A percentile compares a stretch with the other conserved stretches of the same genome.
Conservation (phyloP, 2,888 invertebrate genomes). For the Parapristionchus giblindavisi region DNA sequence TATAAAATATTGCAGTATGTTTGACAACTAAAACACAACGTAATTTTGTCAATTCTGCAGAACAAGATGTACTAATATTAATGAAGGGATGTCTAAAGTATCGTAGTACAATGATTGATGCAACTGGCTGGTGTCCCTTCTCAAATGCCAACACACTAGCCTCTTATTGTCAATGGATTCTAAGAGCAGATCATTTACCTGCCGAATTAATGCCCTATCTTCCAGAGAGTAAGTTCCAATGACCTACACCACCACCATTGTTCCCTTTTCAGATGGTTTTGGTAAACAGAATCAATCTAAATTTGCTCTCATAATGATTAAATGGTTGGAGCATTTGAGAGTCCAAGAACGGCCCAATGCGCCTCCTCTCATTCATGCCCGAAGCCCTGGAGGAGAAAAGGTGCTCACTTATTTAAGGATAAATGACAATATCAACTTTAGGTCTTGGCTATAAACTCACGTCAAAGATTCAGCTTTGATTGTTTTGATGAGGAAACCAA, state of each 20-base stretch:
- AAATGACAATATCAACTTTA: too few relatives aligned
- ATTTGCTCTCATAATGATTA: background rate
- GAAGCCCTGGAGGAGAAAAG: background rate
- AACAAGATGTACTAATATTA: background rate
- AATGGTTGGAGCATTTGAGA: background rate
- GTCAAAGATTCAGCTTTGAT: background rate
- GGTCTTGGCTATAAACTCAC: background rate
- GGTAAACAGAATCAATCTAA: background rate
- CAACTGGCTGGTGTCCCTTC: constrained; percentile 1
- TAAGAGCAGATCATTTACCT: background rate
- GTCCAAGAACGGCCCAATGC: background rate
- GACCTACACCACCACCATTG: too few relatives aligned
- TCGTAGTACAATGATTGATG: background rate
- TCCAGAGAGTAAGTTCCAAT: background rate
- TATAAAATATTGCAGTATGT: background rate
- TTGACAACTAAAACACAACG: too few relatives aligned
- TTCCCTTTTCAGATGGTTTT: constrained; percentile 2
- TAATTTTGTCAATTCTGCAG: too few relatives aligned
- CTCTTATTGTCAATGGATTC: background rate
- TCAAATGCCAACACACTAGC: background rate
- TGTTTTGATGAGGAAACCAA: background rate
- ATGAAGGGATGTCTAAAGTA: background rate
- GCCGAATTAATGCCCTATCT: background rate
- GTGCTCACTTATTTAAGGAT: too few relatives aligned
- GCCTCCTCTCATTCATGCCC: too few relatives aligned